These are phyloP conservation scores for Crocuta crocuta DNA, from an alignment of 2,113 vertebrate species.

Conservation along the genomic window DNA sequence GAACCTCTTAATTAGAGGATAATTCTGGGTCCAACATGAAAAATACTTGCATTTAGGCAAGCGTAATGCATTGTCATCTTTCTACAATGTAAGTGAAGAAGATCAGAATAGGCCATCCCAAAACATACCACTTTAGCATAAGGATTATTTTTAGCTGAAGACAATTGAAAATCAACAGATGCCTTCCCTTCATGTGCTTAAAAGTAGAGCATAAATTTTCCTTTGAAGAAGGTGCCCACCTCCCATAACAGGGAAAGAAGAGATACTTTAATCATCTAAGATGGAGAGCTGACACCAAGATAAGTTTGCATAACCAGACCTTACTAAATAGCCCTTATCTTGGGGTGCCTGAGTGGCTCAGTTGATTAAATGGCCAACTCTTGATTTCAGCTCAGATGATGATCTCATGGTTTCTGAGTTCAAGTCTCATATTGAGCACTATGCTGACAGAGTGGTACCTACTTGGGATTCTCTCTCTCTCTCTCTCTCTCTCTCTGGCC, in stretches of 20 bases:
- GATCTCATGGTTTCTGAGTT: no score
- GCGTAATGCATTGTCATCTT: background rate
- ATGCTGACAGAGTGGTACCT: no score
- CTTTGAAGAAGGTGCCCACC: background rate
- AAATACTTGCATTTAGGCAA: background rate
- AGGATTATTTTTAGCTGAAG: background rate
- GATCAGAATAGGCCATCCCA: background rate
- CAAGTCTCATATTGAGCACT: no score
- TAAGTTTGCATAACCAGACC: background rate
- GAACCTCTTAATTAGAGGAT: background rate
- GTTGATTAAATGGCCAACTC: no score
- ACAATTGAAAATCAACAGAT: background rate
- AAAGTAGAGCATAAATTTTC: background rate
- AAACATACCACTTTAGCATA: background rate
- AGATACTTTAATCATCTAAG: background rate
- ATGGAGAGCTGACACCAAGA: background rate
- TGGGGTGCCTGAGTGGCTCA: background rate
- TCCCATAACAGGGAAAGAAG: background rate
- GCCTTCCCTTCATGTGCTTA: background rate
- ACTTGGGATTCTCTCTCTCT: no score
- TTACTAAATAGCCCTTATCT: background rate
- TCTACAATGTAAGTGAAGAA: background rate
- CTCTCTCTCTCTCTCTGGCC: no score
- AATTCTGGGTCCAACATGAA: background rate
- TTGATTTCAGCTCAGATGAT: no score